Base-by-base conservation (phyloP, 2,113 vertebrate genomes). In the Sinocyclocheilus anophthalmus region DNA sequence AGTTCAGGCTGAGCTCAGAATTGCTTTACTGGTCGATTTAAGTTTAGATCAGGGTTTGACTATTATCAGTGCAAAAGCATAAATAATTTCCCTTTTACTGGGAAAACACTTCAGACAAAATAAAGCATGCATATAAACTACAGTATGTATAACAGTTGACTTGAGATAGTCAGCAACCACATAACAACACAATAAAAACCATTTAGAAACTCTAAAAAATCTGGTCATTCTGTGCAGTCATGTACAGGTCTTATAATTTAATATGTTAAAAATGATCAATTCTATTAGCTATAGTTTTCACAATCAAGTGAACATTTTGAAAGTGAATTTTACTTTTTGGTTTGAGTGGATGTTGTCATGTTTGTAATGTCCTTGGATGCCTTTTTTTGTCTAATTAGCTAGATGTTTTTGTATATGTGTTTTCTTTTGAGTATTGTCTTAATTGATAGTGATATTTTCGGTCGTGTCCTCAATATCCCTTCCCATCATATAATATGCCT, bases 31-130 rank as follows among this genome's bases (percentile, higher is more conserved):
- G 33, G n/a, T 4, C 13, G 42, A 26, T 65, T 81, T 24, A 81
- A 45, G 78, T 81, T 65, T 45, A 42, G 24, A 81, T n/a, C 37
- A 81, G 78, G 6, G 55, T 61, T 61, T 61, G 10, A 59, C 33
- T 80, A 39, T 77, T 55, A 77, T 30, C 48, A 33, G 50, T 33
- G 48, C 24, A 77, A 30, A 55, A 55, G 50, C 48, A 20, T 18
- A 77, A 8, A 77, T 33, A 12, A 73, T n/a, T 72, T n/a, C 4
- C 11, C 4, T 72, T 72, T 20, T 42, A 10, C 70, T 72, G 70
- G 9, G 37, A 10, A 73, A 73, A n/a, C 70, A 12, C 37, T n/a
- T 72, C 2, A 4, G 3, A 70, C 3, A 18, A 39, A 70, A 70
- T 20, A 39, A 70, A 37, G 18, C 16, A 20, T 20, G 33, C 6